Evolutionary conservation across 1,140 invertebrate genomes (phyloP).

Genomic region (Drosophila funebris): DNA sequence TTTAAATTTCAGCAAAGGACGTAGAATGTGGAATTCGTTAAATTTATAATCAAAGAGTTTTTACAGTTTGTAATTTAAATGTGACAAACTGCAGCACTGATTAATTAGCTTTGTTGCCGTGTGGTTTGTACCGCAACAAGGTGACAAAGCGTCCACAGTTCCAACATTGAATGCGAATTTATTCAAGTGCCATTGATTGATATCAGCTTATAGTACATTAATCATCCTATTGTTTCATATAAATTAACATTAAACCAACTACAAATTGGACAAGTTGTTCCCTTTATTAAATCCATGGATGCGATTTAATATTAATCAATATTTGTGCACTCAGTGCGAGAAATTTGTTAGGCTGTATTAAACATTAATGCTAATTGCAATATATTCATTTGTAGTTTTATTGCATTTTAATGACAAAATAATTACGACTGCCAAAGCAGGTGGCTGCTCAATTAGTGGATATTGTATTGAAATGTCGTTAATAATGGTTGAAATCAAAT

Average conservation of each 20-base stretch:
- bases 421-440: slow-evolving; percentile 12
- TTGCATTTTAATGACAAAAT: slow-evolving; percentile 32
- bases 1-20: neutral
- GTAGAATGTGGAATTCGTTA: neutral
- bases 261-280: neutral
- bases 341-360: neutral
- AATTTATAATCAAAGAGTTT: neutral
- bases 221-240: neutral
- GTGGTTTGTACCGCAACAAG: neutral
- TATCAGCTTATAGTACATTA: slow-evolving; percentile 3
- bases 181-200: slow-evolving; percentile 12
- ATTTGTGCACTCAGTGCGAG: neutral
- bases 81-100: neutral
- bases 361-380: slow-evolving; percentile 11
- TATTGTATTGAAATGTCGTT: slow-evolving; percentile 1
- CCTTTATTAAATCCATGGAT: slow-evolving; percentile 6
- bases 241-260: neutral
- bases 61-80: neutral
- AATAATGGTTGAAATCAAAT: slow-evolving; percentile 18
- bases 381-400: slow-evolving; percentile 9
- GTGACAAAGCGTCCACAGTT: neutral
- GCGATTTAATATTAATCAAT: slow-evolving; percentile 10
- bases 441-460: neutral
- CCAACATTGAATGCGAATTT: neutral
- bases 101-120: slow-evolving; percentile 12